These are phyloP conservation scores for Tholera decimalis DNA, from an alignment of 2,888 invertebrate species.

Conservation along the genomic window DNA sequence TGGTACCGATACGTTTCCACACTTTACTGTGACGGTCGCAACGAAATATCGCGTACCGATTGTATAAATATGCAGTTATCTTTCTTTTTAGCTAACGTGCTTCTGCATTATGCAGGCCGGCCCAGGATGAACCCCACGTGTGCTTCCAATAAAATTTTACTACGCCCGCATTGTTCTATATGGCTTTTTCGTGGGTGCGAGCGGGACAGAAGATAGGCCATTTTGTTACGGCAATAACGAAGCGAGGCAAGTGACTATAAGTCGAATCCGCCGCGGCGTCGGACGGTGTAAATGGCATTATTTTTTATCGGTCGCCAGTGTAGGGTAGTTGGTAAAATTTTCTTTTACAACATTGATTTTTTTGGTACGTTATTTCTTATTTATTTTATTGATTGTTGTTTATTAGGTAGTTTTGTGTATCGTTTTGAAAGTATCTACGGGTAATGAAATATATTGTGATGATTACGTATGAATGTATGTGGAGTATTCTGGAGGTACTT, in stretches of 20 bases:
- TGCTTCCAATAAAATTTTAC: conserved; percentile 90
- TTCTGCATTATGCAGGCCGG: conserved; percentile 88
- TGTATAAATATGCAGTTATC: conserved; percentile 91
- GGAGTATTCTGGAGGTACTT: no score
- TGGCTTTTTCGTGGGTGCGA: conserved; percentile 75
- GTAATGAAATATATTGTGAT: conserved; percentile 40
- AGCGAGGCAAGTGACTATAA: conserved; percentile 82
- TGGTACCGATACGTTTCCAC: conserved; percentile 52
- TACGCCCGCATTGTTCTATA: conserved; percentile 86
- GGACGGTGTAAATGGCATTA: conserved; percentile 76
- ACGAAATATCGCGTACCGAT: conserved; percentile 88
- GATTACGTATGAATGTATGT: conserved; percentile 18
- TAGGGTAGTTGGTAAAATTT: conserved; percentile 69
- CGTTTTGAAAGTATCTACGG: conserved; percentile 19
- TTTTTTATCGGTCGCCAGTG: conserved; percentile 79
- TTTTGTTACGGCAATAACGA: conserved; percentile 84
- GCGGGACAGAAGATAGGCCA: conserved; percentile 78
- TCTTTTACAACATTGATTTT: conserved; percentile 76
- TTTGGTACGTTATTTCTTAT: conserved; percentile 57
- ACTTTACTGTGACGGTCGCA: conserved; percentile 86
- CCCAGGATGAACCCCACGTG: conserved; percentile 83
- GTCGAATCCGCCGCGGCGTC: conserved; percentile 75
- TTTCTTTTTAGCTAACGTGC: conserved; percentile 90
- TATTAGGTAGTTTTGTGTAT: conserved; percentile 55
- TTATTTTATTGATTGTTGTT: conserved; percentile 56